phyloP scores from a whole-genome alignment of 2,888 invertebrate species.

The Cheilosia pagana region DNA sequence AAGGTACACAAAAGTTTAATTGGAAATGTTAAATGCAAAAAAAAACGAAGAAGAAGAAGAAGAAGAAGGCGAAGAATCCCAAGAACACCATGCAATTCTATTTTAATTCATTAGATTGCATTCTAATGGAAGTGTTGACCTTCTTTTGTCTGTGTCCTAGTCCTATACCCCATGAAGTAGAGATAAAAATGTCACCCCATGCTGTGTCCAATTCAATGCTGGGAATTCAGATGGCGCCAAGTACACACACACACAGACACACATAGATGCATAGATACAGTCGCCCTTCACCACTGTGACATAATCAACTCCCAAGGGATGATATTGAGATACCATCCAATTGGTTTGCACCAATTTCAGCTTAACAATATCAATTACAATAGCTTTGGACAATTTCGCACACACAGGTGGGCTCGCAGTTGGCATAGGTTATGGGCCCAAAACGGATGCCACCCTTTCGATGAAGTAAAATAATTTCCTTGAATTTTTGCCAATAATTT shows the following conservation, averaged over 20 bases:
- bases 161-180: conserved; percentile 1
- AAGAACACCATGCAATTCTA: conserved; percentile 35
- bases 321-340: conserved; percentile 31
- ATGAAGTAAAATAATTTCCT: conserved; percentile 25
- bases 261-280: not conserved
- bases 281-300: conserved; percentile 53
- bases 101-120: conserved; percentile 68
- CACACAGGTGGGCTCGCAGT: conserved; percentile 42
- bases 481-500: conserved; percentile 68
- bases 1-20: conserved; percentile 30
- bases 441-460: conserved; percentile 14
- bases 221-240: conserved; percentile 58
- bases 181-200: conserved; percentile 42
- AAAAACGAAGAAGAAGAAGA: conserved; percentile 10
- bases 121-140: conserved; percentile 60
- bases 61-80: conserved; percentile 5
- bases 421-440: not conserved
- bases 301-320: conserved; percentile 41
- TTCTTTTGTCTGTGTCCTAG: conserved; percentile 17
- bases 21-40: conserved; percentile 24
- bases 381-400: conserved; percentile 52
- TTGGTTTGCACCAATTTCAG: conserved; percentile 46
- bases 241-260: conserved; percentile 1
- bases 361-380: conserved; percentile 65
- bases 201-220: conserved; percentile 44